A percentile compares a stretch with the other conserved stretches of the same genome.
phyloP scores from a whole-genome alignment of 53 echinoderm and acorn worm species.

The Luidia sarsii region DNA sequence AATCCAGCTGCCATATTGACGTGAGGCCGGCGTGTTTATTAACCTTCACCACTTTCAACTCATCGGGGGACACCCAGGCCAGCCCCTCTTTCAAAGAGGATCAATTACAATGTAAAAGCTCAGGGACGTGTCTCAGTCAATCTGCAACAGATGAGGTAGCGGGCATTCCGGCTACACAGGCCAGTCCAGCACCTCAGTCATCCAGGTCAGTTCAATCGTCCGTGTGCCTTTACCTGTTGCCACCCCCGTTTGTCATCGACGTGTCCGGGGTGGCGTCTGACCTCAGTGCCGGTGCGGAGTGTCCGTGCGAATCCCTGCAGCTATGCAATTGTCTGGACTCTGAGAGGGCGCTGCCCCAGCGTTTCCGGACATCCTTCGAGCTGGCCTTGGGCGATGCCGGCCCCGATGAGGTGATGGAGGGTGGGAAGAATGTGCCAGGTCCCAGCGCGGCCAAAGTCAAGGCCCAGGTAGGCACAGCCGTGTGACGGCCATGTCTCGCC shows the following conservation, averaged over 20 bases:
- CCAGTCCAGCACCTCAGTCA: constrained; percentile 13
- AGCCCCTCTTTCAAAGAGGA: neutral
- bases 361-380: constrained; percentile 35
- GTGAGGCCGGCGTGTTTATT: no score
- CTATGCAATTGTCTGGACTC: constrained; percentile 40
- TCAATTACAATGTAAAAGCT: constrained; percentile 7
- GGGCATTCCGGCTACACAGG: neutral
- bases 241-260: constrained; percentile 29
- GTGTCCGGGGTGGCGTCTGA: neutral
- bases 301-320: neutral
- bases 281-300: neutral
- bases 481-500: no score
- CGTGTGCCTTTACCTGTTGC: constrained; percentile 43
- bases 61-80: neutral
- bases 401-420: neutral
- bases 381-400: neutral
- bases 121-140: constrained; percentile 10
- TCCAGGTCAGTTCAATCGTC: constrained; percentile 38
- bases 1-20: no score
- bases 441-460: constrained; percentile 23
- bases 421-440: neutral
- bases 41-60: no score
- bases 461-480: constrained; percentile 14
- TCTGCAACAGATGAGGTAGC: neutral
- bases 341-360: constrained; percentile 2